phyloP scores from a whole-genome alignment of 1,140 invertebrate genomes.

The Aporrectodea caliginosa region DNA sequence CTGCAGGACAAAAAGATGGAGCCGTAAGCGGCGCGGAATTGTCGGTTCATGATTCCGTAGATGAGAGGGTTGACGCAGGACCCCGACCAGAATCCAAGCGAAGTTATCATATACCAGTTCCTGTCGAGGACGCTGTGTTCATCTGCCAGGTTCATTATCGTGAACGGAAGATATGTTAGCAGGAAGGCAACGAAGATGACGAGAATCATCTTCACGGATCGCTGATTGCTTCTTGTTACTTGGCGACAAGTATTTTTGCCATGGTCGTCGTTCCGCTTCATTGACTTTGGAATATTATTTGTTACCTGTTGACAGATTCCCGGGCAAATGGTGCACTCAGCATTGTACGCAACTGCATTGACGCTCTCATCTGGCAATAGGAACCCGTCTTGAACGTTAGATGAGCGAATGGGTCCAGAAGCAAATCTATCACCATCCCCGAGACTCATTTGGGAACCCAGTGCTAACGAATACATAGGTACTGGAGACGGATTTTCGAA shows the following conservation, averaged over 20 bases:
- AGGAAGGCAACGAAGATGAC: conserved; percentile 11
- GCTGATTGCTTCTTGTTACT: neutral
- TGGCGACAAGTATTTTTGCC: neutral
- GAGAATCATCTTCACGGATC: conserved; percentile 6
- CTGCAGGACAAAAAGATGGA: too few species aligned
- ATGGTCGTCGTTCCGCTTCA: neutral
- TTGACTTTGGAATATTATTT: conserved; percentile 6
- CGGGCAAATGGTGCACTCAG: too few species aligned
- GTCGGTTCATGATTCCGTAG: conserved; percentile 14
- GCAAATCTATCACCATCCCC: too few species aligned
- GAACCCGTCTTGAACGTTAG: too few species aligned
- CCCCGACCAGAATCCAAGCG: conserved; percentile 5
- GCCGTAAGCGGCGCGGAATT: conserved; percentile 9
- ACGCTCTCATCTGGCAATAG: too few species aligned
- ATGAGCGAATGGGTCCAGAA: too few species aligned
- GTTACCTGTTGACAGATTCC: neutral
- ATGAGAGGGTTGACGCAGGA: conserved; percentile 10
- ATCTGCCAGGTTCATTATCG: conserved; percentile 8
- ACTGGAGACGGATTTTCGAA: too few species aligned
- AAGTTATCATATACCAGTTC: conserved; percentile 15
- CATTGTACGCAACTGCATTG: too few species aligned
- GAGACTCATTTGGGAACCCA: too few species aligned
- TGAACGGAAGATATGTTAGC: conserved; percentile 14
- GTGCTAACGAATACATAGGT: too few species aligned
- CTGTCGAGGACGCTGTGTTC: neutral